These are phyloP conservation scores for Reticulitermes speratus DNA, from an alignment of 1,140 invertebrate species.

Conservation along the genomic window DNA sequence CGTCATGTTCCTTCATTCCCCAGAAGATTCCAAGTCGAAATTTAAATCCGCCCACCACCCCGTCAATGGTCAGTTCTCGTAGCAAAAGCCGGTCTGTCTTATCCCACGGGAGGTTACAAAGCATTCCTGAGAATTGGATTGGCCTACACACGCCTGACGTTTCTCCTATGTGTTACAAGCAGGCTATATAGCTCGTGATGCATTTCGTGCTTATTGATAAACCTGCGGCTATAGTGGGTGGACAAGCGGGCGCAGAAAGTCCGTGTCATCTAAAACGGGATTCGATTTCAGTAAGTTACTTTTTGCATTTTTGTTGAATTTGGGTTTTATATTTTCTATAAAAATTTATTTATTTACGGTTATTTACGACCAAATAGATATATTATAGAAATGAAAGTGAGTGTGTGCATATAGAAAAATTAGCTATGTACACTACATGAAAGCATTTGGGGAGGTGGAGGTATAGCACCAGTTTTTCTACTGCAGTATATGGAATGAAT, in stretches of 20 bases:
- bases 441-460: too few species aligned
- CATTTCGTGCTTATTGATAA: neutral
- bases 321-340: too few species aligned
- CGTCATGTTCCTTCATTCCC: neutral
- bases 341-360: too few species aligned
- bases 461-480: too few species aligned
- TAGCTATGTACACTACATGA: too few species aligned
- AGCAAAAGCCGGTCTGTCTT: neutral
- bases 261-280: neutral
- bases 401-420: too few species aligned
- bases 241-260: neutral
- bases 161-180: too few species aligned
- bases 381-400: too few species aligned
- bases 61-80: neutral
- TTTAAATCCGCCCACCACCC: neutral
- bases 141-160: neutral
- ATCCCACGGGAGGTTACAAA: neutral
- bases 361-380: too few species aligned
- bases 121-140: neutral
- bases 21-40: neutral
- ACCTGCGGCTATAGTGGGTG: neutral
- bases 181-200: neutral
- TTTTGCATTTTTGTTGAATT: neutral
- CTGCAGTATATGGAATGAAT: too few species aligned
- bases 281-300: too few species aligned